Base-by-base conservation (phyloP, 2,888 invertebrate species). In the Lycocerus yunnanus region DNA sequence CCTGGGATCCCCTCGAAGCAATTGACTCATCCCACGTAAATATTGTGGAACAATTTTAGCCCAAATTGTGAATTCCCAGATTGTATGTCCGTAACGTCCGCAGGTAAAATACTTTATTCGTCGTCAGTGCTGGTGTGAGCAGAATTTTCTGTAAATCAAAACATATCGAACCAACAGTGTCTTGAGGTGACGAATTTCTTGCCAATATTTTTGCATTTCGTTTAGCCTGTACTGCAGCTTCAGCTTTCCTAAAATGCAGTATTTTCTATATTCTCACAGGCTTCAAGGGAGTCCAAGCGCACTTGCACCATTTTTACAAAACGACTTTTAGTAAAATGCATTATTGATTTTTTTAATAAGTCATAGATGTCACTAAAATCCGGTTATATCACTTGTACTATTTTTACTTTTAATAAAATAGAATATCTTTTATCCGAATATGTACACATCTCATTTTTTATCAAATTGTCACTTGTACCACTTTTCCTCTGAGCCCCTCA, bases 71-170 rank as follows among this genome's bases (percentile, higher is more conserved):
- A 18, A 69, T 18, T 58, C 67, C 15, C 9, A 71, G 15, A 10
- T 71, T 71, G 14, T 66, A 66, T 11, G 71, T 66, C 59, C 66
- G 66, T 3, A 71, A 15, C 6, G 15, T 13, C 15, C 59, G 58
- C 14, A 66, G 13, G 14, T 71, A 15, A 60, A 60, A 60, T 60
- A 60, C 60, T 15, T 60, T 60, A 15, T 60, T 60, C 6, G 60
- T 60, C n/a, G 15, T 60, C 27, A 71, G 14, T 8, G 20, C 10
- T 13, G 66, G 71, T 10, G 71, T 71, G 2, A 66, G 59, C 18
- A 71, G 66, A n/a, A 66, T 60, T 60, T 71, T 66, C 24, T 71
- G 71, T 9, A 66, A 20, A 60, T 71, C 60, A 60, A 71, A 71
- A 18, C 67, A 71, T 67, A n/a, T n/a, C 4, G 66, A 14, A 60